Evolutionary conservation across 1,140 invertebrate species (phyloP), one percentile per base, ranked within the genome.

Genomic region (Aleiodes sp.): DNA sequence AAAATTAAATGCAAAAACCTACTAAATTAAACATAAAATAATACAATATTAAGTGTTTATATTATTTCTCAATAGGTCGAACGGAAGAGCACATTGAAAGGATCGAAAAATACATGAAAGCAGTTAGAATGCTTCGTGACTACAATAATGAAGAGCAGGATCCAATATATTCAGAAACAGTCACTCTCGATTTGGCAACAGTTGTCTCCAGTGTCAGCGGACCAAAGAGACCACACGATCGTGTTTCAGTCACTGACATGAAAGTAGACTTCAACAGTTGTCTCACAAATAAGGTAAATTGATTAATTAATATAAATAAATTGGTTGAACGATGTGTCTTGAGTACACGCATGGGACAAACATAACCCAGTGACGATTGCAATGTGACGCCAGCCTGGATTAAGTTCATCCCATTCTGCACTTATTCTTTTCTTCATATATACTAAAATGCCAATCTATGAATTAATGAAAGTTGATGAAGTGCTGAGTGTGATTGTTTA

Each of bases 211-310:
- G 96, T 63, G 93, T 98, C 0, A 98, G 96, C 75, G 98, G 98
- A 7, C 98, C 98, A 0, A 99, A 99, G 83, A 87, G 98, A 72
- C 98, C 98, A 0, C 98, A 99, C 76, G 98, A 99, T 87, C 89
- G 96, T 59, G 96, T 99, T 2, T 90, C 95, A 0, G 95, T 99
- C 0, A 85, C 90, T 0, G 91, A 94, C 31, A 98, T 99, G 94
- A 96, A 97, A 78, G 80, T 87, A 28, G 97, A 99, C 84, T 99
- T 99, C 84, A 83, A 88, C 7, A 85, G 89, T 0, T 99, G 96
- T 77, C 89, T 99, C 0, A 90, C 89, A n/a, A 97, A 92, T 80
- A 98, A 97, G 89, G 94, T 96, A 16, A 26, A 46, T 24, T 39
- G 9, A 19, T 19, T 59, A 24, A 37, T 59, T 16, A 57, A 60